Conservation (phyloP, 2,797 vertebrate genomes). For the Syncerus caffer region DNA sequence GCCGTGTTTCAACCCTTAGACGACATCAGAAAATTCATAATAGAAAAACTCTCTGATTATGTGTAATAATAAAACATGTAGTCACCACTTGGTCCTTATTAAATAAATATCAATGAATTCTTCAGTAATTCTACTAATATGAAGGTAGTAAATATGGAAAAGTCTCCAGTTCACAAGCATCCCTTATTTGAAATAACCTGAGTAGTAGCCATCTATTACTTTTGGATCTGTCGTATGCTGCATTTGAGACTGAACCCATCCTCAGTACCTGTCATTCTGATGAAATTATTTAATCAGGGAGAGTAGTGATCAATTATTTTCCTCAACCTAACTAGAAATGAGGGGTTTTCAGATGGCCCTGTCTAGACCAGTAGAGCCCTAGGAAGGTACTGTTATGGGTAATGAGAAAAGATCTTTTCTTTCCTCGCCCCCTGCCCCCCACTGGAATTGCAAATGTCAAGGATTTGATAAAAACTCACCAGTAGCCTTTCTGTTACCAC, state of each 20-base stretch:
- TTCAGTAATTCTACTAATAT: conserved; percentile 4
- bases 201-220: not conserved
- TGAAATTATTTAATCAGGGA: not conserved
- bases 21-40: conserved; percentile 62
- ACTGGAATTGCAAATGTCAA: not conserved
- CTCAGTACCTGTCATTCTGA: not conserved
- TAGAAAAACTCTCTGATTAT: conserved; percentile 49
- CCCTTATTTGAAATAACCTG: conserved; percentile 23
- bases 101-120: conserved; percentile 18
- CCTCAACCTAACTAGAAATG: not conserved
- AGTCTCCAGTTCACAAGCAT: not conserved
- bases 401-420: not conserved
- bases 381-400: not conserved
- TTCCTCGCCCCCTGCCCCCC: fast-evolving
- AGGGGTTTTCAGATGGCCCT: not conserved
- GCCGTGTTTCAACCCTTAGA: conserved; percentile 50
- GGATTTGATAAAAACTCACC: not conserved
- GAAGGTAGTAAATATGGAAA: not conserved
- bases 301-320: not conserved
- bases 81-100: not conserved
- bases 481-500: not conserved
- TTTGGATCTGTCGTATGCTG: not conserved
- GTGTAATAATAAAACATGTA: conserved; percentile 16
- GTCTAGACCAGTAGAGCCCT: not conserved
- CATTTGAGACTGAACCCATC: not conserved